Evolutionary conservation across 2,888 invertebrate species (phyloP), one percentile per base, ranked within the genome.

Genomic region (Acheta domesticus): DNA sequence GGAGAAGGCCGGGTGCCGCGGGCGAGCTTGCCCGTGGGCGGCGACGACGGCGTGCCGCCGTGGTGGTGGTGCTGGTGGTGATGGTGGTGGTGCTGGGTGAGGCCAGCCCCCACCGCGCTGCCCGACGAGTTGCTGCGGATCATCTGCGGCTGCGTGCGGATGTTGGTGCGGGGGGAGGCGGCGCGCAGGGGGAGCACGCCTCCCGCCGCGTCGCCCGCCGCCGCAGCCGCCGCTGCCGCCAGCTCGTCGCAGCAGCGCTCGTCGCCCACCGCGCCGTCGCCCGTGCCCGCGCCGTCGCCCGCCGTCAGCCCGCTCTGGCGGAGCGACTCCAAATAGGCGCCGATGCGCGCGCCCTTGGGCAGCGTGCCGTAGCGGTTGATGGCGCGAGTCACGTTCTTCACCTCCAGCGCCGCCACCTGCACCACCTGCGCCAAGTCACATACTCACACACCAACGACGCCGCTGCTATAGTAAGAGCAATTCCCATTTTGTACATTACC

Each of bases 291-390:
- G 16, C 79, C 76, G 62, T 78, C 81, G 49, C 80, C 80, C 1
- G 89, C 87, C 81, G 90, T 88, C 84, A 89, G 87, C 77, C 92
- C 93, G 85, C 93, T 94, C 85, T 96, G 94, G 76, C 96, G 91
- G 85, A 99, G 89, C 11, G 97, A 97, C 87, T 98, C 98, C 79
- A 99, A 88, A 87, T 96, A 99, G 11, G 98, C 98, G 49, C 98
- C 98, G 84, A 99, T 98, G 83, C 98, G 91, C 14, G 97, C 97
- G 77, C 95, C 97, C 88, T 98, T 99, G 0, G 99, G 99, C 85
- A 99, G 89, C 14, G 99, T 99, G 21, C 99, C 99, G 86, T 98
- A 98, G 48, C 97, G 91, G 87, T 96, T 97, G 83, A 96, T 96
- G 76, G 97, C 97, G 83, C 96, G 92, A 85, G 96, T 94, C 78